Percentiles rank a stretch among this genome's conserved stretches.
phyloP scores from a whole-genome alignment of 2,888 invertebrate species.

The Plemyria rubiginata region DNA sequence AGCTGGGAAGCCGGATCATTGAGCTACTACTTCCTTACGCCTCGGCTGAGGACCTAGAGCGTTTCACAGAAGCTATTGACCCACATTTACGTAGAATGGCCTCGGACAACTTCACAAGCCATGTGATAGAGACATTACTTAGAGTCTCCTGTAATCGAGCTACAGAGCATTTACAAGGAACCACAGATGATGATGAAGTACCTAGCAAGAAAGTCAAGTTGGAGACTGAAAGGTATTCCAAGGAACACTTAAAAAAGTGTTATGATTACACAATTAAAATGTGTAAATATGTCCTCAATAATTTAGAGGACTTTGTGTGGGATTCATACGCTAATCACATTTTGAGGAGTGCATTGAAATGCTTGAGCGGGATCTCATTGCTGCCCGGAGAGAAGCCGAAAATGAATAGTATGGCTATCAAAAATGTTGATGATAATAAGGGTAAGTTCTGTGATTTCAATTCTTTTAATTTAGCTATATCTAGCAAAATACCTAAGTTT shows the following conservation, averaged over 20 bases:
- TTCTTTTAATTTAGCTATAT: too few relatives aligned
- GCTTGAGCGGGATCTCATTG: conserved; percentile 87
- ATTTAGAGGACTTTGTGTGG: conserved; percentile 93
- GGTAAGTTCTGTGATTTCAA: conserved; percentile 40
- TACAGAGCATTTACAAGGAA: conserved; percentile 63
- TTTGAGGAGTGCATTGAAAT: conserved; percentile 89
- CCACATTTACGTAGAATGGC: conserved; percentile 89
- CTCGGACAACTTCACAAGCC: conserved; percentile 91
- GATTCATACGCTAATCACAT: conserved; percentile 92
- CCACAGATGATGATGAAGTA: conserved; percentile 40
- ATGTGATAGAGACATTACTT: conserved; percentile 90
- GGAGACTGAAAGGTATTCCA: conserved; percentile 62
- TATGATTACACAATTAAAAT: conserved; percentile 88
- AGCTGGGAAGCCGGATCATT: conserved; percentile 91
- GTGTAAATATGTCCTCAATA: conserved; percentile 91
- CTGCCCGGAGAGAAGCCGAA: conserved; percentile 76
- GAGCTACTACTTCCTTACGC: conserved; percentile 90
- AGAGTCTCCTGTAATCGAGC: conserved; percentile 83
- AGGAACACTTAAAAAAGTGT: conserved; percentile 83
- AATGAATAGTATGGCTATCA: conserved; percentile 65
- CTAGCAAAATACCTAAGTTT: too few relatives aligned
- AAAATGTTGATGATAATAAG: conserved; percentile 56
- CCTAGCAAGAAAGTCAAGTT: conserved; percentile 63
- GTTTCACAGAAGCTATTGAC: conserved; percentile 86
- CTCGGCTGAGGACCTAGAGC: conserved; percentile 85